Evolutionary conservation across 30 jellyfish, hydroid and myxozoan species (phyloP), one percentile per base, ranked within the genome.

Genomic region (Aurelia sp.): DNA sequence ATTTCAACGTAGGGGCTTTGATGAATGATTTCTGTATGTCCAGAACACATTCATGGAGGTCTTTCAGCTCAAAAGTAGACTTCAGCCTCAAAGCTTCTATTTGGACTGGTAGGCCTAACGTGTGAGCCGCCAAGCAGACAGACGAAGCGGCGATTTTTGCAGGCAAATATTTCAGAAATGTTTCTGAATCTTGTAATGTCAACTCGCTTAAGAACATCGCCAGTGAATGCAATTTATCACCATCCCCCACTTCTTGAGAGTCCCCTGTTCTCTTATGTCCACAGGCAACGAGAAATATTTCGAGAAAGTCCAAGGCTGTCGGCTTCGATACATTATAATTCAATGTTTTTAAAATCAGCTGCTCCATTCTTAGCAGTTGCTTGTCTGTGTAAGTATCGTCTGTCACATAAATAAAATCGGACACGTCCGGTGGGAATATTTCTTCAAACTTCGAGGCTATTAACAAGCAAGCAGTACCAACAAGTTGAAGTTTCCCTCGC

Each of bases 381-480:
- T 86, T 88, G 7, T 88, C 91, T 3, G 99, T 63, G 87, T 95
- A 95, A 9, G 99, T 95, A 76, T 95, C 98, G 63, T 95, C 99
- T 53, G 99, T 95, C 50, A 95, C 85, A 93, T 90, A 95, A 35
- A 95, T 97, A 86, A 95, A 95, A 17, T 95, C 99, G 4, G 96
- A 47, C 4, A 91, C 98, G 27, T 95, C 99, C 5, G 99, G 99
- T 11, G 98, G 96, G 71, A 85, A 90, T 13, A 95, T 77, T 86
- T 95, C 99, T 80, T 95, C 99, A 72, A 76, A 95, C 71, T 95
- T 95, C 90, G 99, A 80, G 4, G 99, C 99, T 18, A 95, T 90
- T 21, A 90, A 75, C 97, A 95, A 69, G 82, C 99, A 90, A 27
- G 99, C 96, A 22, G 98, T 92, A 8, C 99, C 99, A 33, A 95